Base-by-base conservation (phyloP, 2,113 vertebrate species). In the Phyllostomus hastatus region DNA sequence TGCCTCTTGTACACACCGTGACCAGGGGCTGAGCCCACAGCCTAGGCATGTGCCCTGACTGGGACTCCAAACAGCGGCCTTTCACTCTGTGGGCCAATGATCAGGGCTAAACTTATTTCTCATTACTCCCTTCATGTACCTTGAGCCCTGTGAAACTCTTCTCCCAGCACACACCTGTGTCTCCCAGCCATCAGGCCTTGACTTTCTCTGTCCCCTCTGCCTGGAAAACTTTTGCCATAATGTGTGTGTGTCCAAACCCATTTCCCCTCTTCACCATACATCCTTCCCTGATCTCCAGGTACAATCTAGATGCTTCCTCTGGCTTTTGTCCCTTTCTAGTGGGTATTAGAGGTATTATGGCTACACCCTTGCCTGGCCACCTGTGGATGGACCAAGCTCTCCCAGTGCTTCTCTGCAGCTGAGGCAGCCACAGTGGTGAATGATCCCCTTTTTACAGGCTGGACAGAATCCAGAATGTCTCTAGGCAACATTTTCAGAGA, bases 381-480 rank as follows among this genome's bases (percentile, higher is more conserved):
- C 86, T 35, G 33, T 28, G 69, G 41, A 80, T 38, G 84, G 82
- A 84, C 81, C 73, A 22, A 70, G 38, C 41, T 61, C 86, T 92
- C 41, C 69, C 46, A 35, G 15, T 70, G 91, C 76, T 59, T 87
- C 57, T 85, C 26, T 91, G 61, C 69, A 93, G 78, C 82, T 67
- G 70, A 61, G 69, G 43, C 89, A 61, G 93, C 70, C 33, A 1
- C 38, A 33, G 59, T 38, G 64, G 24, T 95, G 85, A 96, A 82
- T 59, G 73, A 50, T 38, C n/a, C 31, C 80, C 67, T 93, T 81
- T 92, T 76, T 79, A 41, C 54, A 94, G 43, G 38, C 54, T 88
- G 91, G 93, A 82, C 20, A 35, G 91, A 66, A 69, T 94, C 93
- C 85, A 96, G 76, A 67, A 84, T 33, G 80, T 93, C 93, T 90